These are phyloP conservation scores for Trididemnum clinides DNA, from an alignment of 23 tunicate species.

Conservation along the genomic window DNA sequence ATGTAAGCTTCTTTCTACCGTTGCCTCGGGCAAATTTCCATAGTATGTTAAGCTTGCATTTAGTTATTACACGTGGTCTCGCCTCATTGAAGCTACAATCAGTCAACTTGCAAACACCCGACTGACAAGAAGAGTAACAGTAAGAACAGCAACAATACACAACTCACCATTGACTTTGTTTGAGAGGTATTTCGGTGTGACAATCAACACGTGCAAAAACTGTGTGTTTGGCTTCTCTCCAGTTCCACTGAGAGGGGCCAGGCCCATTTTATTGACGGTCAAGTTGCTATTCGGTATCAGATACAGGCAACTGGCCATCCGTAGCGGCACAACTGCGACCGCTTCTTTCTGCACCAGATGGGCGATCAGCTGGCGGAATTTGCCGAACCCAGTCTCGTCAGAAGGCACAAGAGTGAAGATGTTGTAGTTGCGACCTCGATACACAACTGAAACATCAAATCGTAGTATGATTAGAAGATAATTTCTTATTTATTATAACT, in stretches of 20 bases:
- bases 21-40: too few species aligned
- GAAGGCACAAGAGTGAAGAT: conserved; percentile 67
- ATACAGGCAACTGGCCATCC: conserved; percentile 57
- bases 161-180: conserved; percentile 64
- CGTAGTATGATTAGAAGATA: too few species aligned
- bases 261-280: conserved; percentile 70
- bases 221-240: conserved; percentile 35
- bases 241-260: not conserved
- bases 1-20: too few species aligned
- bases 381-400: conserved; percentile 69
- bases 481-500: too few species aligned
- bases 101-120: too few species aligned
- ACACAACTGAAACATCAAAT: conserved; percentile 50
- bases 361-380: conserved; percentile 84
- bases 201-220: conserved; percentile 64
- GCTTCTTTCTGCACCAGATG: conserved; percentile 60
- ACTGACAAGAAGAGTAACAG: too few species aligned
- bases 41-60: too few species aligned
- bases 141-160: too few species aligned
- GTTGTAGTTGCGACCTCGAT: conserved; percentile 79
- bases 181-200: conserved; percentile 74
- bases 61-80: too few species aligned
- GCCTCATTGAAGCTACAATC: too few species aligned
- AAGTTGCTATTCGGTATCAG: conserved; percentile 58
- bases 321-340: conserved; percentile 62